These are phyloP conservation scores for Nycticebus coucang DNA, from an alignment of 2,113 vertebrate species.

Conservation along the genomic window DNA sequence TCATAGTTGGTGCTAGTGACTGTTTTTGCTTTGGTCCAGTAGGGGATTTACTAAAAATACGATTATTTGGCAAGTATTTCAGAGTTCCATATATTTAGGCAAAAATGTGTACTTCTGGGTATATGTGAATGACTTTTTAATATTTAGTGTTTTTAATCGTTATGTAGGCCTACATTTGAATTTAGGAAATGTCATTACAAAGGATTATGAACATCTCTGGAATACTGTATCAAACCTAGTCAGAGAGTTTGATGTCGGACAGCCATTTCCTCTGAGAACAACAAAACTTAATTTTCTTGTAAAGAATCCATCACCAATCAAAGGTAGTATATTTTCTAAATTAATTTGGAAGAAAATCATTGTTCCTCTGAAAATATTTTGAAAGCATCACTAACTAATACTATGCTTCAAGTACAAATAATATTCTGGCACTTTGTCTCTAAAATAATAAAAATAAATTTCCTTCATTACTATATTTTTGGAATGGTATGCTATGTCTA, in stretches of 20 bases:
- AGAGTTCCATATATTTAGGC: neutral
- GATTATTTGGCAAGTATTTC: neutral
- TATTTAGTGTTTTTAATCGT: neutral
- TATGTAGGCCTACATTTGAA: conserved; percentile 60
- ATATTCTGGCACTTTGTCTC: neutral
- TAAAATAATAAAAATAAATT: conserved; percentile 29
- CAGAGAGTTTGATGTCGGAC: conserved; percentile 58
- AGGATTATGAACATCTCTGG: conserved; percentile 79
- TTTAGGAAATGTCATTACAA: conserved; percentile 69
- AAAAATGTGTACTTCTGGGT: neutral
- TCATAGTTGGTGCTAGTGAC: neutral
- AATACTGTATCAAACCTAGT: conserved; percentile 67
- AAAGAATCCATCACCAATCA: conserved; percentile 39
- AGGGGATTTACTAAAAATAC: neutral
- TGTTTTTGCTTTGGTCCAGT: neutral
- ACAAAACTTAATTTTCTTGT: conserved; percentile 71
- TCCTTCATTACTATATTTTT: neutral
- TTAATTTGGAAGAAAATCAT: conserved; percentile 8
- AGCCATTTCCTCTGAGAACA: conserved; percentile 76
- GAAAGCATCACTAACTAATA: neutral
- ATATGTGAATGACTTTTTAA: neutral
- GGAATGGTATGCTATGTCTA: neutral
- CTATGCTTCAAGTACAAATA: neutral
- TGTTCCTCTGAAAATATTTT: neutral
- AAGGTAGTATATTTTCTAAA: conserved; percentile 58